Conservation (phyloP, 2,113 vertebrate species). For the Microcebus griseorufus region DNA sequence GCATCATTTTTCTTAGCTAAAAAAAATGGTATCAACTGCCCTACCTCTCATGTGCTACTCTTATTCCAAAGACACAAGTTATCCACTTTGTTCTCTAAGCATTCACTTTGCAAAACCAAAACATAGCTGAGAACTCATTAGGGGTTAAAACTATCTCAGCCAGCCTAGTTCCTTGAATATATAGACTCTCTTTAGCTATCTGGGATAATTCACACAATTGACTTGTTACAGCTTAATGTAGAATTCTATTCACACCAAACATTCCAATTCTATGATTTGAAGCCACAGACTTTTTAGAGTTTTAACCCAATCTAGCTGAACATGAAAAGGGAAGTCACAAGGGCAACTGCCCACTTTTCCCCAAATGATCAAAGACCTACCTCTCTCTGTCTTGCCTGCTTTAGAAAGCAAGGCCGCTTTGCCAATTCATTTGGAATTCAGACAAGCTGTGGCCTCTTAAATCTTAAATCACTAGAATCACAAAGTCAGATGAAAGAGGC, state of each 20-base stretch:
- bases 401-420: background rate
- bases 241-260: slow-evolving; percentile 6
- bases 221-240: background rate
- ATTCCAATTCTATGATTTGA: background rate
- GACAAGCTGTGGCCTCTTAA: background rate
- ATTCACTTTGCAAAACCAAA: background rate
- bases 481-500: background rate
- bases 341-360: background rate
- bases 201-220: background rate
- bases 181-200: background rate
- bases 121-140: background rate
- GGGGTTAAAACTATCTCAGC: background rate
- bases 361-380: background rate
- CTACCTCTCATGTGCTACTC: background rate
- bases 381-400: background rate
- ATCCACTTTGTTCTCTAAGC: background rate
- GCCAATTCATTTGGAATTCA: background rate
- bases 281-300: background rate
- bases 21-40: background rate
- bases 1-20: background rate
- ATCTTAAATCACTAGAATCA: background rate
- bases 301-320: background rate
- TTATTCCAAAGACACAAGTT: background rate
- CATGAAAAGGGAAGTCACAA: background rate
- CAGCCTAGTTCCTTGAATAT: background rate